phyloP scores from a whole-genome alignment of 2,113 vertebrate species.

The Ctenomys sociabilis region DNA sequence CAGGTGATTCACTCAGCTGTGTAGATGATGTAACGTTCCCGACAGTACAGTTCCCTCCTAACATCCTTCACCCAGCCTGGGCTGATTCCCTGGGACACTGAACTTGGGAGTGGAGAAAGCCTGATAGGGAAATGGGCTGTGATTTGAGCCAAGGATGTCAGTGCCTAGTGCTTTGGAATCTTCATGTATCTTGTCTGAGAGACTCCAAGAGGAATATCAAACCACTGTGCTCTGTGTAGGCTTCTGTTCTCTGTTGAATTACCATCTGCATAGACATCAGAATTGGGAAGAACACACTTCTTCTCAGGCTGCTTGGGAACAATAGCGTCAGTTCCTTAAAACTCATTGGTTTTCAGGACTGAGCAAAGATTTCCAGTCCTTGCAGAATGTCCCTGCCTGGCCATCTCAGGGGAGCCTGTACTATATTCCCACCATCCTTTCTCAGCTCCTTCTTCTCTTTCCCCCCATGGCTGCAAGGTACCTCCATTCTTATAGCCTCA shows the following conservation, averaged over 20 bases:
- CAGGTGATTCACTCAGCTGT: background rate
- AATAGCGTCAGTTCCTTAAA: background rate
- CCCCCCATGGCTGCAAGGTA: background rate
- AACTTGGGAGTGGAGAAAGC: background rate
- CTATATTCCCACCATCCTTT: background rate
- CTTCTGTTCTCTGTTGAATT: background rate
- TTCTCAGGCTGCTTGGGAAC: background rate
- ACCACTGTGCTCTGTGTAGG: background rate
- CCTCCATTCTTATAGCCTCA: background rate
- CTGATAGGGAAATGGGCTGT: background rate
- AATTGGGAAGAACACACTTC: background rate
- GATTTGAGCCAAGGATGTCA: background rate
- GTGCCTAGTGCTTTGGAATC: background rate
- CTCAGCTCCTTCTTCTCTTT: background rate
- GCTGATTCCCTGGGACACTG: background rate
- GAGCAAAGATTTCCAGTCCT: background rate
- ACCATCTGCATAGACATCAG: background rate
- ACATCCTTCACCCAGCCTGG: accelerated
- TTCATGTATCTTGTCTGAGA: background rate
- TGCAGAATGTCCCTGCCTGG: background rate
- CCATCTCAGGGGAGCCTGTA: background rate
- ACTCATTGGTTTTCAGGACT: background rate
- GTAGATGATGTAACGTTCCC: background rate
- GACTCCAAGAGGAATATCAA: background rate
- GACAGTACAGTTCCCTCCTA: background rate